These are phyloP conservation scores for Dendrocopos noguchii DNA, from an alignment of 2,113 vertebrate genomes.

Conservation along the genomic window DNA sequence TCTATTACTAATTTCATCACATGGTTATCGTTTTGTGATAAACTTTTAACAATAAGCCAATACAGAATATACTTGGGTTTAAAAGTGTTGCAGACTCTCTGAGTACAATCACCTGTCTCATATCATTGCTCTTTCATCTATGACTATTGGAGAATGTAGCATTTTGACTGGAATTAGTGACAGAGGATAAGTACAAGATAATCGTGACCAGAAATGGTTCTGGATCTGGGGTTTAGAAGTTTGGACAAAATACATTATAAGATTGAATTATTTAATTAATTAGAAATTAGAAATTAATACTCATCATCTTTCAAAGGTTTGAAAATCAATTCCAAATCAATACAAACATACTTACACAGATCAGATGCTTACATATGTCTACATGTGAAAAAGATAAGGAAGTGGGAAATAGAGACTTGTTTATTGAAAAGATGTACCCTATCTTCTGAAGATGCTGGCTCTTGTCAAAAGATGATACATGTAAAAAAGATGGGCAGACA, in stretches of 20 bases:
- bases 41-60: neutral
- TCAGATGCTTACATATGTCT: neutral
- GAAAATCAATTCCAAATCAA: neutral
- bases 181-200: neutral
- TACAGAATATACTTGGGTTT: neutral
- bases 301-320: neutral
- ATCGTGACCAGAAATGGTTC: neutral
- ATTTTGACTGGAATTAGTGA: neutral
- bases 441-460: neutral
- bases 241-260: neutral
- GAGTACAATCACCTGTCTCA: neutral
- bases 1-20: neutral
- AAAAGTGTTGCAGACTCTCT: neutral
- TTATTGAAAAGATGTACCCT: neutral
- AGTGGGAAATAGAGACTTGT: neutral
- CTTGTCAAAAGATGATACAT: conserved; percentile 29
- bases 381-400: neutral
- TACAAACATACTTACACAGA: neutral
- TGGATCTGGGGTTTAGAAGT: neutral
- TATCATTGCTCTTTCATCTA: neutral
- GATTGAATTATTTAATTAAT: neutral
- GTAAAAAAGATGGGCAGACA: conserved; percentile 22
- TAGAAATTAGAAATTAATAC: neutral
- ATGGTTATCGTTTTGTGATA: neutral
- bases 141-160: neutral